phyloP scores from a whole-genome alignment of 2,113 vertebrate genomes.

The Cochlearius cochlearius region DNA sequence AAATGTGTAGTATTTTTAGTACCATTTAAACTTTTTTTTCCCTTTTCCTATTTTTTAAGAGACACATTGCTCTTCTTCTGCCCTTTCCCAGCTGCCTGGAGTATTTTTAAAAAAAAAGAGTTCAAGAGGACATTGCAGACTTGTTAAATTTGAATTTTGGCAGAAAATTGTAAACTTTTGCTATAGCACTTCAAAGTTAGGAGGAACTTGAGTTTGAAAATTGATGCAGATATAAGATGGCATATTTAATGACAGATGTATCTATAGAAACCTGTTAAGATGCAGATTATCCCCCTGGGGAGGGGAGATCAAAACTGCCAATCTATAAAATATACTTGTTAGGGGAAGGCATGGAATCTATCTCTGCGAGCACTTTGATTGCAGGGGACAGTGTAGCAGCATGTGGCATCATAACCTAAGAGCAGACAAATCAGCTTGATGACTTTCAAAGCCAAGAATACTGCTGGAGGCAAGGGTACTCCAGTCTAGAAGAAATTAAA shows the following conservation, averaged over 20 bases:
- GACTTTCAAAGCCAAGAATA: constrained; percentile 85
- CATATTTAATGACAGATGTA: constrained; percentile 85
- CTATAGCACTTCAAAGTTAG: constrained; percentile 80
- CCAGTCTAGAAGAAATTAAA: constrained; percentile 84
- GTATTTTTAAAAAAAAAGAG: constrained; percentile 66
- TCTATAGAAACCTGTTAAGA: constrained; percentile 85
- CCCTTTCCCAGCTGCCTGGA: constrained; percentile 59
- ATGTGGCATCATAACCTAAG: constrained; percentile 84
- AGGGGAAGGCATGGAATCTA: constrained; percentile 78
- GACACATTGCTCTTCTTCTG: constrained; percentile 42
- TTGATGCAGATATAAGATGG: constrained; percentile 80
- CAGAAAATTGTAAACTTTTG: constrained; percentile 74
- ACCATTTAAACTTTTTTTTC: constrained; percentile 48
- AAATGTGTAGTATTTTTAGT: constrained; percentile 48
- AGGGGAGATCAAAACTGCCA: constrained; percentile 84
- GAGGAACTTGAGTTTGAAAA: constrained; percentile 78
- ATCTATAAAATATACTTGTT: constrained; percentile 85
- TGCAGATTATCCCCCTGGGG: constrained; percentile 83
- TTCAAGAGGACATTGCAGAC: constrained; percentile 69
- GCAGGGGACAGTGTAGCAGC: constrained; percentile 84
- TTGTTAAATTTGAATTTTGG: constrained; percentile 77
- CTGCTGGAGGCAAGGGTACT: constrained; percentile 85
- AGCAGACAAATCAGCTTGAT: constrained; percentile 87
- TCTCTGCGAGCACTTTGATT: constrained; percentile 82
- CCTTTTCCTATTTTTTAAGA: constrained; percentile 56